Evolutionary conservation across 2,888 invertebrate species (phyloP).

Genomic region (Melieria omissa): DNA sequence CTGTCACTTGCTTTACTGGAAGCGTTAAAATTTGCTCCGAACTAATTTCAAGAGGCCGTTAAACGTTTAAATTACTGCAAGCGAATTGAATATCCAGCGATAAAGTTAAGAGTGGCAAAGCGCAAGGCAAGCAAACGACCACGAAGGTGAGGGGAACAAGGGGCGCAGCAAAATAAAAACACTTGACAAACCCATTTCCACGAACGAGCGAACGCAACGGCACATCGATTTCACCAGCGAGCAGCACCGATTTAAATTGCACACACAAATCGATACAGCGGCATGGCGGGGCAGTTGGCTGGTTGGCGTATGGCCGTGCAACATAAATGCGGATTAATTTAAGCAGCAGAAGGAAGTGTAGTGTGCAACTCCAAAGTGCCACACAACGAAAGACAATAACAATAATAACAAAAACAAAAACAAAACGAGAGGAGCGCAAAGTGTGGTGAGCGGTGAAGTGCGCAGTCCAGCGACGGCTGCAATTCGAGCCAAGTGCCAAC

Average conservation of each 20-base stretch:
- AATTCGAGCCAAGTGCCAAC: too few relatives aligned
- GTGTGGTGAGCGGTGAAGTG: too few relatives aligned
- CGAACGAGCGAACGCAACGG: background rate
- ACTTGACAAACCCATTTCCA: background rate
- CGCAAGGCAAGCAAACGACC: background rate
- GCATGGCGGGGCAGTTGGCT: background rate
- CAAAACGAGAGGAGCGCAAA: too few relatives aligned
- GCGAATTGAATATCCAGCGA: too few relatives aligned
- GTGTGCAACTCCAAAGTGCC: background rate
- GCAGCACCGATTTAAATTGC: background rate
- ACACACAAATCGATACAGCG: background rate
- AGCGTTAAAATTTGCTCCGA: too few relatives aligned
- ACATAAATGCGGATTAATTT: slow-evolving; percentile 1
- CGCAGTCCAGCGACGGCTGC: too few relatives aligned
- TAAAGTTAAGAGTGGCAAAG: too few relatives aligned
- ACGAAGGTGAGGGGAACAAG: background rate
- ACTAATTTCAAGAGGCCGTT: too few relatives aligned
- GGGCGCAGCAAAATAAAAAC: background rate
- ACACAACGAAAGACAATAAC: background rate
- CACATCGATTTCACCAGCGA: background rate
- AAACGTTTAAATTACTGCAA: too few relatives aligned
- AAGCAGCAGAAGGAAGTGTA: background rate
- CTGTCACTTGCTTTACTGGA: too few relatives aligned
- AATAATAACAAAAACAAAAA: too few relatives aligned
- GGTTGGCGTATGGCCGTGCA: too few relatives aligned